Conservation (phyloP, 2,888 invertebrate genomes). For the Drosophila neonasuta region DNA sequence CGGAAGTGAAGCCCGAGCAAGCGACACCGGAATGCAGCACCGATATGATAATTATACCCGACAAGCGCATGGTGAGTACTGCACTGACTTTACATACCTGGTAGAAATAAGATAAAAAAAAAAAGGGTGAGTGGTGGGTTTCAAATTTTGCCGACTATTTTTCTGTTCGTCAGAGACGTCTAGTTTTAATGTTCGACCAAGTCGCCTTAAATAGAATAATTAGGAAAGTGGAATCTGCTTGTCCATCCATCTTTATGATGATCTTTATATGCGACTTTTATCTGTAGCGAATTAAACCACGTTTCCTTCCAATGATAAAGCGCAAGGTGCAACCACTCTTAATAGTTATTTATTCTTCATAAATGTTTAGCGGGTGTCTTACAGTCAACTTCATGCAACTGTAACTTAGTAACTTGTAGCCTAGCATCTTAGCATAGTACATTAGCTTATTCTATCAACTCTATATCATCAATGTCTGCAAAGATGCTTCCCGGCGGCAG, state of each 20-base stretch:
- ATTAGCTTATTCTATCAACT: slow-evolving; percentile 72
- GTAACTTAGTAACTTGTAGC: not conserved
- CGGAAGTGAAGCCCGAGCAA: slow-evolving; percentile 57
- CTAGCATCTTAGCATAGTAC: not conserved
- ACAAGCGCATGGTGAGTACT: slow-evolving; percentile 74
- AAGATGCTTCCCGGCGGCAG: slow-evolving; percentile 64
- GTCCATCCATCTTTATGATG: too few species aligned
- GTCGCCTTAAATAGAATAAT: too few species aligned
- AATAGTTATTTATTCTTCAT: not conserved
- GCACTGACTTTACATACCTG: slow-evolving; percentile 9
- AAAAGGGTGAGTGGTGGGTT: too few species aligned
- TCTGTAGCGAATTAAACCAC: too few species aligned
- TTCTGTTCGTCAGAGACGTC: too few species aligned
- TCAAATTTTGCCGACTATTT: too few species aligned
- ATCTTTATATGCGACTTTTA: too few species aligned
- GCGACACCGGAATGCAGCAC: slow-evolving; percentile 75
- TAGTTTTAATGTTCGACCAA: too few species aligned
- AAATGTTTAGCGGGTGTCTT: not conserved
- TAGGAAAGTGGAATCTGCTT: too few species aligned
- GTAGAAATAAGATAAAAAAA: not conserved
- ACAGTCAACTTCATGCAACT: not conserved
- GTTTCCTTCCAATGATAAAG: not conserved
- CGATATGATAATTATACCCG: slow-evolving; percentile 68
- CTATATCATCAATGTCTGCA: slow-evolving; percentile 79
- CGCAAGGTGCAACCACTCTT: not conserved